These are phyloP conservation scores for Etia nguti DNA, from an alignment of 2,113 vertebrate genomes.

Conservation along the genomic window DNA sequence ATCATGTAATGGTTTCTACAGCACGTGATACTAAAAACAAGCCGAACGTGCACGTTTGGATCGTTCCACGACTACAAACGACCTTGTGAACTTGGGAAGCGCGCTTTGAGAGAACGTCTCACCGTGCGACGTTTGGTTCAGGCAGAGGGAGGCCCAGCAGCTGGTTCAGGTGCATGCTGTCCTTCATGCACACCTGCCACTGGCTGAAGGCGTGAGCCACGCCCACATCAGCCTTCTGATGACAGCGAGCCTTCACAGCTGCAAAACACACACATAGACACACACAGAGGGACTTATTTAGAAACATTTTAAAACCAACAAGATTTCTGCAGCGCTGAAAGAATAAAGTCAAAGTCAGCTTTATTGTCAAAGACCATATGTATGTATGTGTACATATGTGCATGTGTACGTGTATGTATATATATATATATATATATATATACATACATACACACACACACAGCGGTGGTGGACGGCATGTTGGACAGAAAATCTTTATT, in stretches of 20 bases:
- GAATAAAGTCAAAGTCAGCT: too few relatives aligned
- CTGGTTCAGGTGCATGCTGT: conserved; percentile 79
- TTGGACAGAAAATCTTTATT: too few relatives aligned
- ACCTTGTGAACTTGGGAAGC: background rate
- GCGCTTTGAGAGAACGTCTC: conserved; percentile 1
- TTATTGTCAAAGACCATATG: too few relatives aligned
- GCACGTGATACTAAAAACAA: too few relatives aligned
- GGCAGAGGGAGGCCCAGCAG: conserved; percentile 76
- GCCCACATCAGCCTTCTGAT: conserved; percentile 48
- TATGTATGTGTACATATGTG: too few relatives aligned
- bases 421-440: too few relatives aligned
- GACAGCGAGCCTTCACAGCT: background rate
- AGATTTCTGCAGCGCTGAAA: background rate
- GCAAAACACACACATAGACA: background rate
- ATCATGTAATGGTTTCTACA: background rate
- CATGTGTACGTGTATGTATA: too few relatives aligned
- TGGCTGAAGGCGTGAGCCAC: conserved; percentile 78
- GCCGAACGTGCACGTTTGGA: too few relatives aligned
- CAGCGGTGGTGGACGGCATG: too few relatives aligned
- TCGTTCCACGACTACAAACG: background rate
- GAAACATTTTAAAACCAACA: background rate
- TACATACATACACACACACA: too few relatives aligned
- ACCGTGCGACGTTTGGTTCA: conserved; percentile 79
- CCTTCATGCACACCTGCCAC: conserved; percentile 84
- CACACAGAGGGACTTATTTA: background rate